Conservation (phyloP, 2,797 vertebrate genomes). For the Ispidina lecontei region DNA sequence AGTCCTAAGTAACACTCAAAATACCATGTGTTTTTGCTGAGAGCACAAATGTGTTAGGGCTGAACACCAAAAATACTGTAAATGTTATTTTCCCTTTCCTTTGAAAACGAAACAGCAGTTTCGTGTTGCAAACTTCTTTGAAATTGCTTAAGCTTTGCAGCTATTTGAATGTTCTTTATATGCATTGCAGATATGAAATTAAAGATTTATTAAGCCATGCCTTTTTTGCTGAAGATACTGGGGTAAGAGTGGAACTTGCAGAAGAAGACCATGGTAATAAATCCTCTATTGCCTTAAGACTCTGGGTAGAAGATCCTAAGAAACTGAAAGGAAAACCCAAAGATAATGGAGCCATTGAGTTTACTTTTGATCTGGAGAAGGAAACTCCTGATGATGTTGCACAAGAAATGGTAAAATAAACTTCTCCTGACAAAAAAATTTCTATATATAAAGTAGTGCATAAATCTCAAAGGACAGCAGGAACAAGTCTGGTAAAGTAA, state of each 20-base stretch:
- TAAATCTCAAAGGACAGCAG: constrained; percentile 19
- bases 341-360: constrained; percentile 98
- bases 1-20: neutral
- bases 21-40: neutral
- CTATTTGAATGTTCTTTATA: constrained; percentile 22
- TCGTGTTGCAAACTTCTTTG: neutral
- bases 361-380: constrained; percentile 94
- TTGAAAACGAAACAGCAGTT: neutral
- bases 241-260: constrained; percentile 95
- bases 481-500: neutral
- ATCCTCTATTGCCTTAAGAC: constrained; percentile 93
- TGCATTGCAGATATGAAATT: constrained; percentile 89
- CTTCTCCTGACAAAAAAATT: constrained; percentile 16
- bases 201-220: constrained; percentile 97
- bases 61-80: neutral
- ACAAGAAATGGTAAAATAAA: constrained; percentile 93
- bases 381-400: constrained; percentile 95
- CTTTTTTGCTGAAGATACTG: constrained; percentile 98
- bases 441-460: neutral
- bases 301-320: constrained; percentile 98
- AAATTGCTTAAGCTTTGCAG: neutral
- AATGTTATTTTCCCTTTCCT: neutral
- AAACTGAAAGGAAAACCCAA: constrained; percentile 98
- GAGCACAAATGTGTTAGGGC: neutral
- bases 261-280: constrained; percentile 97